Conservation (phyloP, 2,888 invertebrate species). For the Azorinus chamasolen region DNA sequence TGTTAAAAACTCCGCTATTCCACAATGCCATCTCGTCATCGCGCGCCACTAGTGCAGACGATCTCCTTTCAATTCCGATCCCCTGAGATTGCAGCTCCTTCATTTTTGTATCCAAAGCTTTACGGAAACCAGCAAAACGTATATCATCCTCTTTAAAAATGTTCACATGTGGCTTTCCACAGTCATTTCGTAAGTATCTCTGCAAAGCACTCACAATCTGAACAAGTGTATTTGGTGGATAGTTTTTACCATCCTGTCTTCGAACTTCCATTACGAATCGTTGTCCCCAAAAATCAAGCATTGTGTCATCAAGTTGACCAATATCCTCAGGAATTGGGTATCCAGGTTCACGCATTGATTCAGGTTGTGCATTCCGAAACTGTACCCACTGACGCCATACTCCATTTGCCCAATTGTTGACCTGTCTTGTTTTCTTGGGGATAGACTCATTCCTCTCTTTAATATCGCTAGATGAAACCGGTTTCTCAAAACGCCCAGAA, state of each 20-base stretch:
- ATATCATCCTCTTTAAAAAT: constrained; percentile 7
- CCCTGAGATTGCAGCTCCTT: constrained; percentile 20
- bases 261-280: constrained; percentile 24
- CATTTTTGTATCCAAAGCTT: constrained; percentile 22
- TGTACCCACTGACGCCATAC: constrained; percentile 25
- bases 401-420: constrained; percentile 21
- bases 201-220: constrained; percentile 12
- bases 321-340: constrained; percentile 19
- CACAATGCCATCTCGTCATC: constrained; percentile 18
- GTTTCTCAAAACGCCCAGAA: constrained; percentile 10
- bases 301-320: constrained; percentile 11
- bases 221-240: constrained; percentile 23
- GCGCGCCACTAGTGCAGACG: constrained; percentile 12
- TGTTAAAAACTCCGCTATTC: constrained; percentile 19
- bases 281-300: constrained; percentile 14
- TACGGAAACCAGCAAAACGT: constrained; percentile 9
- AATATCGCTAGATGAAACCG: constrained; percentile 8
- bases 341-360: constrained; percentile 11
- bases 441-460: constrained; percentile 1
- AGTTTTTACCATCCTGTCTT: constrained; percentile 7
- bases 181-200: not conserved
- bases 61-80: constrained; percentile 10
- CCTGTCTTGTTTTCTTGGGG: constrained; percentile 18
- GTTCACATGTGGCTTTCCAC: not conserved
- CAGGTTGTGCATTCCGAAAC: constrained; percentile 8